Conservation (phyloP, 2,113 vertebrate species). For the Mustela nigripes region DNA sequence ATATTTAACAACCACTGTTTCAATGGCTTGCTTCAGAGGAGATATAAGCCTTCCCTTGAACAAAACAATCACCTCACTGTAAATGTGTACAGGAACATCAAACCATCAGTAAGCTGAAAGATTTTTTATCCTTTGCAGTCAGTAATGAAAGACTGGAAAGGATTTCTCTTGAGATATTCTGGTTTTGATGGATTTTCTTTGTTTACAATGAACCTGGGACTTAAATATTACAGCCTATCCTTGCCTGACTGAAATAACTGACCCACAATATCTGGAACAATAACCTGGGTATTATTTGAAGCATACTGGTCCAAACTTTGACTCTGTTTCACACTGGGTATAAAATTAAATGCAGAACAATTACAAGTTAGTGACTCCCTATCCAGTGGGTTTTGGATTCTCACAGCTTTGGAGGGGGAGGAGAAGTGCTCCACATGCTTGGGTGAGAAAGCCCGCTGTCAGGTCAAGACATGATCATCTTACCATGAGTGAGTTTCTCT, state of each 20-base stretch:
- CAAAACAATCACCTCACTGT: constrained; percentile 8
- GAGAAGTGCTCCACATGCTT: not conserved
- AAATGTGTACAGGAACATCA: rapidly evolving
- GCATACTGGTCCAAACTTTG: not conserved
- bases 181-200: constrained; percentile 59
- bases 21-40: not conserved
- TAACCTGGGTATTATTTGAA: constrained; percentile 68
- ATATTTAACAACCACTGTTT: constrained; percentile 11
- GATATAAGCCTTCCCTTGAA: not conserved
- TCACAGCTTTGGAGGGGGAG: not conserved
- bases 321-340: constrained; percentile 44
- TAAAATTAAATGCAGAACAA: constrained; percentile 54
- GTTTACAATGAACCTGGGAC: constrained; percentile 50
- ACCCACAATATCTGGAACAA: constrained; percentile 59
- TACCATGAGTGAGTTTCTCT: not conserved
- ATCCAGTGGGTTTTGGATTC: not conserved
- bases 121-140: constrained; percentile 24
- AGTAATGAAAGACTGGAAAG: constrained; percentile 22
- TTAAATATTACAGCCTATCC: not conserved
- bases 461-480: not conserved
- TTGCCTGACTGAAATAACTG: constrained; percentile 36
- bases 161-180: constrained; percentile 63
- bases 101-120: not conserved
- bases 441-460: not conserved
- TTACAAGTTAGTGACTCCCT: constrained; percentile 13